Evolutionary conservation across 2,888 invertebrate species (phyloP).

Genomic region (Eristalis intricaria): DNA sequence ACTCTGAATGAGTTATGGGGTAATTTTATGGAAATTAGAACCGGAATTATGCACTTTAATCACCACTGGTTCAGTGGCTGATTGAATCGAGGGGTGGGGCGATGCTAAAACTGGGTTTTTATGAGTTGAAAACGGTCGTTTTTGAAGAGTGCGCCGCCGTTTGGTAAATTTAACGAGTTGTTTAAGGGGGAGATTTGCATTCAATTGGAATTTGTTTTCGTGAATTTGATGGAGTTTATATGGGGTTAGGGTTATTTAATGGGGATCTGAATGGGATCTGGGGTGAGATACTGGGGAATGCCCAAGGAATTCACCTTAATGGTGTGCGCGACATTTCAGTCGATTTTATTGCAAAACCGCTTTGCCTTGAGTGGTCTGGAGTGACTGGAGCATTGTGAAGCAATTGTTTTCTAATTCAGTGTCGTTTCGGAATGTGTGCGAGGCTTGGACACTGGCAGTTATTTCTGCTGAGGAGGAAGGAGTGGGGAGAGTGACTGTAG

Average conservation of each 20-base stretch:
- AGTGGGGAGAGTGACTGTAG: too few species aligned
- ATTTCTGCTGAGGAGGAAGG: too few species aligned
- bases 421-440: too few species aligned
- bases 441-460: too few species aligned
- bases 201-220: neutral
- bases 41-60: constrained; percentile 25
- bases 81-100: constrained; percentile 15
- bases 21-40: constrained; percentile 41
- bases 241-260: neutral
- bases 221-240: neutral
- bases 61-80: constrained; percentile 1
- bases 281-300: too few species aligned
- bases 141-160: neutral
- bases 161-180: neutral
- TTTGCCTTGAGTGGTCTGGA: too few species aligned
- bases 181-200: neutral
- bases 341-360: too few species aligned
- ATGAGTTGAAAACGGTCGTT: constrained; percentile 11
- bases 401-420: too few species aligned
- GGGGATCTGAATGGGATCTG: neutral
- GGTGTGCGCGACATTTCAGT: too few species aligned
- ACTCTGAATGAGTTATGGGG: constrained; percentile 56
- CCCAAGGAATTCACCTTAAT: too few species aligned
- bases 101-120: neutral
- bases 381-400: too few species aligned